Percentiles rank a stretch among this genome's conserved stretches.
phyloP scores from a whole-genome alignment of 1,140 invertebrate genomes.

The Ptiloglossa arizonensis region DNA sequence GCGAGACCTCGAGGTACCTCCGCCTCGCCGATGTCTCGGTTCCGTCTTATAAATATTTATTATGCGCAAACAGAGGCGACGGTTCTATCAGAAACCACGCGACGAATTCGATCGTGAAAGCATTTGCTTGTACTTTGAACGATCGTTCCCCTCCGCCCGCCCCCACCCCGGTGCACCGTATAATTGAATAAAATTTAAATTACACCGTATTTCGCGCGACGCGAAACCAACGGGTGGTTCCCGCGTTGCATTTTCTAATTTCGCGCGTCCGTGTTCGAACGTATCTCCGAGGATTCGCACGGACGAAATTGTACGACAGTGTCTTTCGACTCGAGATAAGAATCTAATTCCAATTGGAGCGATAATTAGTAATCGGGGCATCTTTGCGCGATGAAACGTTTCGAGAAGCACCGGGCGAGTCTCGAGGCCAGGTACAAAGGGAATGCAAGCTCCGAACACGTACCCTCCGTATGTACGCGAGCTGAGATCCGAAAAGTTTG shows the following conservation, averaged over 20 bases:
- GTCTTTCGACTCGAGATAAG: too few species aligned
- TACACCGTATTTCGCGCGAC: conserved; percentile 37
- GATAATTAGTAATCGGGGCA: too few species aligned
- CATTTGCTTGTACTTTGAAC: conserved; percentile 62
- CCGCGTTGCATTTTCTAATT: neutral
- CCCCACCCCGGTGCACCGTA: conserved; percentile 52
- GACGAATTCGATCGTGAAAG: conserved; percentile 54
- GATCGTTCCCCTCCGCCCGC: too few species aligned
- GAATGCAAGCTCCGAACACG: conserved; percentile 23
- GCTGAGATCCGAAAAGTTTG: neutral
- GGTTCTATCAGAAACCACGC: conserved; percentile 25
- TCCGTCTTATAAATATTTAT: conserved; percentile 47
- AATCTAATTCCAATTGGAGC: too few species aligned
- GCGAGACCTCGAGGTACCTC: neutral
- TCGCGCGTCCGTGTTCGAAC: too few species aligned
- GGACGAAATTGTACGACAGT: too few species aligned
- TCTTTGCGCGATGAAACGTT: too few species aligned
- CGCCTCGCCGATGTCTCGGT: neutral
- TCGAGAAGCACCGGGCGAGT: too few species aligned
- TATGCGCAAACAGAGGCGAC: conserved; percentile 36
- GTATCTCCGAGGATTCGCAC: too few species aligned
- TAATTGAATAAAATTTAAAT: conserved; percentile 71
- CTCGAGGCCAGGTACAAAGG: too few species aligned
- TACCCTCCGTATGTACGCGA: neutral
- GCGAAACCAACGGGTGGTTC: neutral